These are phyloP conservation scores for Nesogale talazaci DNA, from an alignment of 2,113 vertebrate species.

Conservation along the genomic window DNA sequence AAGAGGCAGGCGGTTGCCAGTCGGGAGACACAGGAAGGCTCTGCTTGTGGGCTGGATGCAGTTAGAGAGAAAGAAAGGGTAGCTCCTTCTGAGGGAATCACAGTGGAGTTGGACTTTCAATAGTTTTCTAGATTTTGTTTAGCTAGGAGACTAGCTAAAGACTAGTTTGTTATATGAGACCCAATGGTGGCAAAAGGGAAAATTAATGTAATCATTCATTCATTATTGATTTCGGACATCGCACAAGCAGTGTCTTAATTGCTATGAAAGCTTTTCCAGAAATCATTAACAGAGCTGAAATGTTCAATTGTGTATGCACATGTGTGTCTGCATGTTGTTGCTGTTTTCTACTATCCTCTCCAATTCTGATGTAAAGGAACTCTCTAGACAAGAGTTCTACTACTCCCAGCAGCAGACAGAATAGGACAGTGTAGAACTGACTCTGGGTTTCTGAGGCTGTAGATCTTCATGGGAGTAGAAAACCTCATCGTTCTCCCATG, in stretches of 20 bases:
- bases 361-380: no score
- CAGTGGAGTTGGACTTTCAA: not conserved
- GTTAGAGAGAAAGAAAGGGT: not conserved
- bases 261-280: constrained; percentile 46
- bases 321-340: not conserved
- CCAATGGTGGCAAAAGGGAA: constrained; percentile 24
- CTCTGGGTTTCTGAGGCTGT: no score
- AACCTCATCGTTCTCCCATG: no score
- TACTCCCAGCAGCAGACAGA: no score
- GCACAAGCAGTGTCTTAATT: constrained; percentile 36
- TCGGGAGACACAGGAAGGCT: constrained; percentile 37
- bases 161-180: constrained; percentile 22
- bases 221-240: constrained; percentile 23
- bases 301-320: constrained; percentile 4
- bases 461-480: no score
- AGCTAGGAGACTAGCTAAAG: constrained; percentile 20
- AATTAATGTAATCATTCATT: constrained; percentile 44
- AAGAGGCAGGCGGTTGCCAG: constrained; percentile 46
- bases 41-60: constrained; percentile 37
- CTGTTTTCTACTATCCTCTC: no score
- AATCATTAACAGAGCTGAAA: constrained; percentile 34
- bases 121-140: constrained; percentile 32
- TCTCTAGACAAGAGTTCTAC: no score
- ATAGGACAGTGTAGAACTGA: no score
- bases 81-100: not conserved